phyloP scores from a whole-genome alignment of 2,888 invertebrate species.

The Protophormia terraenovae region DNA sequence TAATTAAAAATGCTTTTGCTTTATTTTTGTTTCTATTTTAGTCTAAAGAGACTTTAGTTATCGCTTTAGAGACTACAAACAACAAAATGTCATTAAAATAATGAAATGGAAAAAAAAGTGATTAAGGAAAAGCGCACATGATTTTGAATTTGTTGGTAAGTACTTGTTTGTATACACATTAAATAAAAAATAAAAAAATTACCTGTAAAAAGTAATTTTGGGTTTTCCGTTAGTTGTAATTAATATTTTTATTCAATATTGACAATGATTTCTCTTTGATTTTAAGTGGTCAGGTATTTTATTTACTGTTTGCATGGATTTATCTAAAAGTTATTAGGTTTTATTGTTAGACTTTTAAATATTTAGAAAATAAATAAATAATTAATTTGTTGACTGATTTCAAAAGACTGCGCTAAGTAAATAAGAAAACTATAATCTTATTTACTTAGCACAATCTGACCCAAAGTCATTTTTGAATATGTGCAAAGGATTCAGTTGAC shows the following conservation, averaged over 20 bases:
- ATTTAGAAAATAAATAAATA: background rate
- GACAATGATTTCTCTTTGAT: background rate
- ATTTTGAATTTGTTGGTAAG: background rate
- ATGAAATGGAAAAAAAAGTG: slow-evolving; percentile 43
- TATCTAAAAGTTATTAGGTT: background rate
- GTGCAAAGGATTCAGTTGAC: too few relatives aligned
- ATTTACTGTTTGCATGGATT: background rate
- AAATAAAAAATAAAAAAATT: background rate
- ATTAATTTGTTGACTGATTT: too few relatives aligned
- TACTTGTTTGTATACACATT: background rate
- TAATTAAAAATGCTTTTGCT: slow-evolving; percentile 62
- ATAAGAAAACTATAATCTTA: too few relatives aligned
- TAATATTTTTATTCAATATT: too few relatives aligned
- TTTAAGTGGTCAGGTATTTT: background rate
- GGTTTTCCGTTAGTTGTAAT: background rate
- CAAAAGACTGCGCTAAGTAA: too few relatives aligned
- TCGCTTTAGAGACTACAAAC: slow-evolving; percentile 43
- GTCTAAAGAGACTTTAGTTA: background rate
- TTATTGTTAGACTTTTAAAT: background rate
- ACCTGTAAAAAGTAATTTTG: background rate
- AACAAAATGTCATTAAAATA: slow-evolving; percentile 59
- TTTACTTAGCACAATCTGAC: too few relatives aligned
- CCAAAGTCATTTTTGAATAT: too few relatives aligned
- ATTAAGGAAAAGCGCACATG: background rate
- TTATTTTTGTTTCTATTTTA: slow-evolving; percentile 18